phyloP scores from a whole-genome alignment of 1,140 invertebrate species.

The Ceratina australensis region DNA sequence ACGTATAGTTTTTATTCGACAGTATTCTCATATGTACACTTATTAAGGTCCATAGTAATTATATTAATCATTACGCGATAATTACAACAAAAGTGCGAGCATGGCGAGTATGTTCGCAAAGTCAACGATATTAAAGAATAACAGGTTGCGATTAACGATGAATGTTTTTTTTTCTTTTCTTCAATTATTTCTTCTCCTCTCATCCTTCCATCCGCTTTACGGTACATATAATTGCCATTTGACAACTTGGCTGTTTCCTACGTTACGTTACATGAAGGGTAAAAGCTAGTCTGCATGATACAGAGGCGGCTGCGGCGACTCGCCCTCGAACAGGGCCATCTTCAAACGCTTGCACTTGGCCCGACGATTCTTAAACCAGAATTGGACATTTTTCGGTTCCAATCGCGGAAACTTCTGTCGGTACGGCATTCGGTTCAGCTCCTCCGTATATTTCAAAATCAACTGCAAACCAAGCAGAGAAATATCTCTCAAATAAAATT shows the following conservation, averaged over 20 bases:
- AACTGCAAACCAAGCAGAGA: slow-evolving; percentile 80
- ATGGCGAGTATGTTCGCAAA: slow-evolving; percentile 30
- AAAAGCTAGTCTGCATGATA: slow-evolving; percentile 76
- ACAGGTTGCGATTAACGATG: slow-evolving; percentile 58
- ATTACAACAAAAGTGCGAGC: slow-evolving; percentile 75
- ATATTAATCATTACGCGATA: slow-evolving; percentile 75
- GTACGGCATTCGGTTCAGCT: slow-evolving; percentile 96
- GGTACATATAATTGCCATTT: slow-evolving; percentile 16
- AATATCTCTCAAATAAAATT: not conserved
- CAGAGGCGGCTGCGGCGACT: slow-evolving; percentile 81
- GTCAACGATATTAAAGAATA: slow-evolving; percentile 64
- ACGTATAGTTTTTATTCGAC: slow-evolving; percentile 77
- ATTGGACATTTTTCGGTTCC: slow-evolving; percentile 98
- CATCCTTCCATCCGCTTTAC: not conserved
- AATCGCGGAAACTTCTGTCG: slow-evolving; percentile 97
- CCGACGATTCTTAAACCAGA: slow-evolving; percentile 97
- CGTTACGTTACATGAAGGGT: slow-evolving; percentile 43
- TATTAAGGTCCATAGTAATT: slow-evolving; percentile 70
- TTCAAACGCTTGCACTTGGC: slow-evolving; percentile 97
- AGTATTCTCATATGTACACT: slow-evolving; percentile 77
- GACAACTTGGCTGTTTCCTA: slow-evolving; percentile 25
- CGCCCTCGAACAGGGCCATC: slow-evolving; percentile 88
- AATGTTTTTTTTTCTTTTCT: slow-evolving; percentile 27
- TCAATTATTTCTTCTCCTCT: not conserved
- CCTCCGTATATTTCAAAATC: slow-evolving; percentile 97